Evolutionary conservation across 2,888 invertebrate genomes (phyloP), one percentile per base, ranked within the genome.

Genomic region (Mongoloraphidia duomilia): DNA sequence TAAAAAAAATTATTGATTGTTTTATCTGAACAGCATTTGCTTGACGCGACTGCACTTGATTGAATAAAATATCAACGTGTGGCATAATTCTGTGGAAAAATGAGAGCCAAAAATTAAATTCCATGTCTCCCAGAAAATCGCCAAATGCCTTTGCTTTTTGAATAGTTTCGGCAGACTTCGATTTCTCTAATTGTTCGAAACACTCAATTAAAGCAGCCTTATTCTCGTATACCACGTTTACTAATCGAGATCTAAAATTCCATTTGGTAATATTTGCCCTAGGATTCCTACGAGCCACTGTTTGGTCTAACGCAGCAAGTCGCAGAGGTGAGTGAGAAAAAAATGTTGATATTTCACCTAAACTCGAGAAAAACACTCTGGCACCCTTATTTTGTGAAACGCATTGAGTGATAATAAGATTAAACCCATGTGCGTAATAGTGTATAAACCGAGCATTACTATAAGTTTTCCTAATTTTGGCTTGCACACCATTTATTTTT

Each of bases 251-350:
- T 38, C 55, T 52, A 44, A 52, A 58, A 45, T 56, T 55, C 57
- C 55, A 58, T 38, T 53, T 46, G 33, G 52, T 53, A 11, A 49
- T 41, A 9, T 49, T 26, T 41, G 42, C 47, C 14, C 34, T 41
- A 9, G 54, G 53, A 33, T 51, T 47, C 17, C 48, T 52, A 50
- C 46, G 41, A n/a, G 40, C 13, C 36, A 58, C 54, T 36, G 56
- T 38, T 46, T 52, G 44, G 17, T 55, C 49, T 41, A 60, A 49
- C 38, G 56, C 47, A 12, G 47, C 52, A 14, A 55, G 45, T 46
- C 55, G 49, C 49, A 57, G 55, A 2, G 59, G 54, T 26, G 54
- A 57, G 42, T 56, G 50, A n/a, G 53, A 52, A 50, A 57, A 55
- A 51, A 58, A 57, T 17, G 45, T 34, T 9, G 52, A 37, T 34